Evolutionary conservation across 2,888 invertebrate species (phyloP), one percentile per base, ranked within the genome.

Genomic region (Netelia melanura): DNA sequence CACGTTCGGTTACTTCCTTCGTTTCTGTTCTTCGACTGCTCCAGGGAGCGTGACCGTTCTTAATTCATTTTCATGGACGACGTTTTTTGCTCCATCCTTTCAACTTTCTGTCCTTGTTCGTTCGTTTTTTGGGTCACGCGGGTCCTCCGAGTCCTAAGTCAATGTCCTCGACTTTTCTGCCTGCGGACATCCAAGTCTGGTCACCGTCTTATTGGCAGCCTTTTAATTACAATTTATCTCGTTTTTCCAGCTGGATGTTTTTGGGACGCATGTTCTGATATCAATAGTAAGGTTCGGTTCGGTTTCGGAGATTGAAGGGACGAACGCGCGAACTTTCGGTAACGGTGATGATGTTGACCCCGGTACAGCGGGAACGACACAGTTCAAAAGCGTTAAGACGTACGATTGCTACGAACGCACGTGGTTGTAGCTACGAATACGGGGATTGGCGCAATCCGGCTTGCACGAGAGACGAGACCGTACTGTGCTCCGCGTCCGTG

Each of bases 401-500:
- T 68, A 70, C 71, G 79, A 81, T 17, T 38, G 23, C 23, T 71
- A 62, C 72, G 70, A 75, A 81, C 75, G 84, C 88, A 89, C 88
- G 88, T 89, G 88, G 87, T 75, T 62, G 61, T 79, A 56, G 17
- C 74, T 77, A 72, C 62, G 79, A 75, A 75, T 76, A 78, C 75
- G 79, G 65, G 84, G 88, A 89, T 92, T 89, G 89, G 88, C 89
- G 91, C 91, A 92, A 91, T 90, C 92, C 91, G 90, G 89, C 92
- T 90, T 91, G 91, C 91, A 90, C 92, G 92, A 91, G 91, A 90
- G 92, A 91, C 92, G 90, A 90, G 88, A 91, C 90, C 92, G 90
- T 90, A 92, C 92, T 92, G 92, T 90, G 91, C 89, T 86, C 90
- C 92, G 91, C 90, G 91, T 88, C 85, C 90, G 87, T 87, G 85